These are phyloP conservation scores for Trachymyrmex cornetzi DNA, from an alignment of 1,140 invertebrate species.

Conservation along the genomic window DNA sequence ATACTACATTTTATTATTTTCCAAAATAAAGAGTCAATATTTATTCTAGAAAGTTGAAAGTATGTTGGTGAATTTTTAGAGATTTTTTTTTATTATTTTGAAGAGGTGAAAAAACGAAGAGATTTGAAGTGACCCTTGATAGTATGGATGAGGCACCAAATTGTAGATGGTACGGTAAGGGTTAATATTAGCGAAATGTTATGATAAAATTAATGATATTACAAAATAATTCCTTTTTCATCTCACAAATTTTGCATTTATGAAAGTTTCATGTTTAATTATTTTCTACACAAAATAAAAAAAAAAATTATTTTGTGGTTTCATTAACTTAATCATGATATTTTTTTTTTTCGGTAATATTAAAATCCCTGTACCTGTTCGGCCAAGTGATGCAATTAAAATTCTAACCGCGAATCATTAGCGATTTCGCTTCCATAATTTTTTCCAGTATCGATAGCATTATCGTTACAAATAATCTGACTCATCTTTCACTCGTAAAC, in stretches of 20 bases:
- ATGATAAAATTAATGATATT: too few species aligned
- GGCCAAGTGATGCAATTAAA: background rate
- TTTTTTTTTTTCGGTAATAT: conserved; percentile 26
- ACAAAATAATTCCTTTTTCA: too few species aligned
- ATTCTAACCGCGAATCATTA: conserved; percentile 28
- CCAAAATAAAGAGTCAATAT: too few species aligned
- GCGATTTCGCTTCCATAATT: conserved; percentile 23
- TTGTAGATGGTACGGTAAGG: too few species aligned
- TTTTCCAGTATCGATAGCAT: background rate
- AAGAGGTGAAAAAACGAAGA: too few species aligned
- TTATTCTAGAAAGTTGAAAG: too few species aligned
- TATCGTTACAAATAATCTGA: background rate
- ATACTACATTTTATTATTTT: too few species aligned
- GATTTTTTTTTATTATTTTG: too few species aligned
- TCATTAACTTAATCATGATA: background rate
- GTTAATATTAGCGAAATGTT: too few species aligned
- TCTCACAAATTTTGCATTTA: background rate
- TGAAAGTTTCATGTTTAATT: background rate
- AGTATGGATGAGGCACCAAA: too few species aligned
- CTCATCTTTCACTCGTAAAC: background rate
- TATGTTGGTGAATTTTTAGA: too few species aligned
- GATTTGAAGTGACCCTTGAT: too few species aligned
- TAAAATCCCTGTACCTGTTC: background rate
- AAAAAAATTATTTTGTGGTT: background rate
- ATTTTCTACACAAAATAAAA: background rate